Percentiles rank a stretch among this genome's conserved stretches.
Conservation (phyloP, 2,113 vertebrate species). For the Platysteira castanea region DNA sequence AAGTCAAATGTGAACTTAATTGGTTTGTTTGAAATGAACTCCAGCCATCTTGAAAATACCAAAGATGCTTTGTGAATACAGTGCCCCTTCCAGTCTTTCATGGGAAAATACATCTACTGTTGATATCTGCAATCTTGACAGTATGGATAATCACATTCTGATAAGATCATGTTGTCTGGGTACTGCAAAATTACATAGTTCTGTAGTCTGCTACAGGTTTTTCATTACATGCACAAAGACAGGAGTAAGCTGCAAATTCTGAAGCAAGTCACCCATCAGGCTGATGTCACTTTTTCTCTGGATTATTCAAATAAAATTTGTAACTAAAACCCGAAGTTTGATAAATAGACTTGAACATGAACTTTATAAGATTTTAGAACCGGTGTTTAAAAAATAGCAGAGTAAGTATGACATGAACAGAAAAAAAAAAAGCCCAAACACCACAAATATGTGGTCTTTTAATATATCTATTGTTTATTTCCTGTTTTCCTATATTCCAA, state of each 20-base stretch:
- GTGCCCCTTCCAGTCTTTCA: slow-evolving; percentile 35
- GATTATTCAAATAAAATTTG: background rate
- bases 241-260: background rate
- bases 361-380: background rate
- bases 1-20: slow-evolving; percentile 27
- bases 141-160: slow-evolving; percentile 22
- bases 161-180: slow-evolving; percentile 67
- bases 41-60: slow-evolving; percentile 37
- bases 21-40: slow-evolving; percentile 24
- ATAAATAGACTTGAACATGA: background rate
- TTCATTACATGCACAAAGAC: slow-evolving; percentile 20
- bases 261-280: background rate
- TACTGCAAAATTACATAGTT: slow-evolving; percentile 37
- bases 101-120: slow-evolving; percentile 42
- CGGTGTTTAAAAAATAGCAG: background rate
- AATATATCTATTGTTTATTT: background rate
- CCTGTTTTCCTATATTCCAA: background rate
- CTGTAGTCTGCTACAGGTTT: background rate
- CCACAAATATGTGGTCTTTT: background rate
- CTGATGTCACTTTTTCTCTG: background rate
- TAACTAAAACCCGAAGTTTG: background rate
- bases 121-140: slow-evolving; percentile 7
- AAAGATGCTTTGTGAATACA: slow-evolving; percentile 42
- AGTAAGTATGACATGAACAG: background rate
- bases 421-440: background rate